Evolutionary conservation across 2,888 invertebrate species (phyloP), one percentile per base, ranked within the genome.

Genomic region (Sarcophaga variegata): DNA sequence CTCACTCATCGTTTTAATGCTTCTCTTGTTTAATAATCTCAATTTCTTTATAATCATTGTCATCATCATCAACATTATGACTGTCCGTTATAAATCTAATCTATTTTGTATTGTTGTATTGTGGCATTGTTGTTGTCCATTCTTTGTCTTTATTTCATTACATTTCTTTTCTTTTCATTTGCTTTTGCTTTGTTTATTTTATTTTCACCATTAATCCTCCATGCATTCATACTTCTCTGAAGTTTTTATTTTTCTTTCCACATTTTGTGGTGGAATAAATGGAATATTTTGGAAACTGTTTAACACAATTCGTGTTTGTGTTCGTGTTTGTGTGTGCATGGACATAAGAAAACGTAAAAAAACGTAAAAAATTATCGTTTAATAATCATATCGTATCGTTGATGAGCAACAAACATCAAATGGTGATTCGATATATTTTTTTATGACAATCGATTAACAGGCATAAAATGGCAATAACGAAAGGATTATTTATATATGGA

Each of bases 11-110:
- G 10, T 37, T 37, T 37, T 37, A 2, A 2, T 37, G 37, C 8
- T 37, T 37, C 10, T 37, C 37, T 37, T 37, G 37, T 37, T 37
- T 37, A 37, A 37, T 37, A 37, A 37, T 37, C 10, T 37, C 37
- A 37, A 2, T 37, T 37, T 1, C 8, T 8, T 8, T 37, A 8
- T 37, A 37, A 37, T 8, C 37, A 37, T 37, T 37, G 37, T 22
- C 25, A 20, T 70, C 25, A 27, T 59, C n/a, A 27, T 25, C 45
- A 49, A n/a, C 20, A 71, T 80, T 71, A 82, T 79, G 81, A 71
- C 54, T 66, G 82, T 10, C 8, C 8, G 37, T 76, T 86, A 76
- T 71, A 82, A 82, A 86, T 86, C 79, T 76, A 74, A 59, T 75
- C 27, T 14, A 47, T 70, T 54, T 69, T 47, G 3, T 78, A 20